phyloP scores from a whole-genome alignment of 30 jellyfish, hydroid and myxozoan genomes.

The Hydra vulgaris region DNA sequence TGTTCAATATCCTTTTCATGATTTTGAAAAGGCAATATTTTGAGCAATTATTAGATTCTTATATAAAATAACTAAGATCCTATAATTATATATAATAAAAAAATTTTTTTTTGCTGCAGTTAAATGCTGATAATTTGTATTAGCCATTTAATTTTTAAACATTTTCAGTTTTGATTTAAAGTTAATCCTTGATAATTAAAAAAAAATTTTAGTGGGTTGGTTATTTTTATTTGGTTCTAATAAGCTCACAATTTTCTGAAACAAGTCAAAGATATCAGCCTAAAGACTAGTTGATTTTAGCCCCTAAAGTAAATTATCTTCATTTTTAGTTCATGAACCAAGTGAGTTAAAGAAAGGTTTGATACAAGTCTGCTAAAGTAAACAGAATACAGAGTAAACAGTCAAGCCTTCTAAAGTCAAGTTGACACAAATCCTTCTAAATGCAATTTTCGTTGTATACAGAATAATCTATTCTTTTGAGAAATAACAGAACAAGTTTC shows the following conservation, averaged over 20 bases:
- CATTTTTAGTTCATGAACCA: conserved; percentile 33
- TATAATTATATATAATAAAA: too few relatives aligned
- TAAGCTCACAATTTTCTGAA: neutral
- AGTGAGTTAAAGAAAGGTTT: neutral
- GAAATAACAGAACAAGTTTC: neutral
- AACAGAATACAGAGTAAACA: neutral
- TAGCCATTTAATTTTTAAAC: neutral
- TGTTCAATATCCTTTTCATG: conserved; percentile 93
- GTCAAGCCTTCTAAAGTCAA: neutral
- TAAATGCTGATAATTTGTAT: too few relatives aligned
- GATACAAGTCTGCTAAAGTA: neutral
- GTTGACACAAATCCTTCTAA: neutral
- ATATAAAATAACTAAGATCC: too few relatives aligned
- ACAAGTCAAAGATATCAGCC: neutral
- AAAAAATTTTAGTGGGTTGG: too few relatives aligned
- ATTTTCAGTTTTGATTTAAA: too few relatives aligned
- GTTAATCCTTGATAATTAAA: too few relatives aligned
- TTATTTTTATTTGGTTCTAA: neutral
- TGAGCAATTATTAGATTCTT: neutral
- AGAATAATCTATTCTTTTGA: neutral
- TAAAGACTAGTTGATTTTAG: neutral
- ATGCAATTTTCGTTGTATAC: neutral
- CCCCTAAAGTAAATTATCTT: conserved; percentile 4
- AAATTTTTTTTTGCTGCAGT: too few relatives aligned
- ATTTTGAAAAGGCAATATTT: neutral